These are phyloP conservation scores for Hemithea aestivaria DNA, from an alignment of 2,888 invertebrate species.

Conservation along the genomic window DNA sequence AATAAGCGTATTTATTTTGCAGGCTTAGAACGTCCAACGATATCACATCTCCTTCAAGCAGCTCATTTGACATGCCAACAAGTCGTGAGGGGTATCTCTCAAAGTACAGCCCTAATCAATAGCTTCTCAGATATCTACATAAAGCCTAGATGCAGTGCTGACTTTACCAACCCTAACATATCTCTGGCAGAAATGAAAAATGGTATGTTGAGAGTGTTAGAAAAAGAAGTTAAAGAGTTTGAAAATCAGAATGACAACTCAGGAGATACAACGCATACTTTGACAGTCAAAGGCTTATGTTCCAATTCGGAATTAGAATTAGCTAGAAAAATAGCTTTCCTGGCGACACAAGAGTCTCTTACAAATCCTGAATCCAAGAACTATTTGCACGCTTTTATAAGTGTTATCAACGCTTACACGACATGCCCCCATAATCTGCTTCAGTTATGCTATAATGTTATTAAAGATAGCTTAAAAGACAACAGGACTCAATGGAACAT, in stretches of 20 bases:
- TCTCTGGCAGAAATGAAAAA: constrained; percentile 73
- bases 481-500: constrained; percentile 16
- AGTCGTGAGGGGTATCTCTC: constrained; percentile 78
- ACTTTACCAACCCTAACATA: constrained; percentile 53
- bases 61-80: constrained; percentile 83
- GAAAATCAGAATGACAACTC: constrained; percentile 16
- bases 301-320: constrained; percentile 71
- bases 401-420: constrained; percentile 48
- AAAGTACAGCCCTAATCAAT: constrained; percentile 74
- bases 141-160: constrained; percentile 70
- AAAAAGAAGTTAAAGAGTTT: constrained; percentile 35
- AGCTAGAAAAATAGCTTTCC: constrained; percentile 75
- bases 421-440: constrained; percentile 43
- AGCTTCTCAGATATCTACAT: constrained; percentile 84
- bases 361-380: constrained; percentile 11
- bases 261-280: constrained; percentile 45
- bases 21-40: constrained; percentile 80
- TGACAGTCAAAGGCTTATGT: constrained; percentile 67
- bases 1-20: too few species aligned
- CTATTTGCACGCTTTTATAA: constrained; percentile 34
- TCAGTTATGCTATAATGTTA: constrained; percentile 32
- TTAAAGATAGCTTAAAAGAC: constrained; percentile 32
- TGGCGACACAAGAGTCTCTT: constrained; percentile 44
- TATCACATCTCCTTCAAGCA: constrained; percentile 82
- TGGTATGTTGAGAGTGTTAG: constrained; percentile 56